Percentiles rank a stretch among this genome's conserved stretches.
phyloP scores from a whole-genome alignment of 2,888 invertebrate genomes.

The Petrolisthes manimaculis region DNA sequence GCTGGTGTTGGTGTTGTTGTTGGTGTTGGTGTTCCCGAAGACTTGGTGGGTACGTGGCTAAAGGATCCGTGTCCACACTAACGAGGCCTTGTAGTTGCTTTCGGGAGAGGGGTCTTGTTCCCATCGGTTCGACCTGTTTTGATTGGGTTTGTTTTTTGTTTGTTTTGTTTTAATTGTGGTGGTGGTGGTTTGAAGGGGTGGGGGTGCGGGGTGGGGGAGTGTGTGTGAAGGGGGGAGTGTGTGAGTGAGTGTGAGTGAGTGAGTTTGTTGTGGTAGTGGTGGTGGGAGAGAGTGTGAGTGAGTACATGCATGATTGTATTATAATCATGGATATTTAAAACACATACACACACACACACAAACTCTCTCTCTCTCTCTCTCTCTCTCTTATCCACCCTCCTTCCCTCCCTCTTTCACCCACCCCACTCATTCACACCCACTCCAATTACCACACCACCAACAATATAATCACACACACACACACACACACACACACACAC shows the following conservation, averaged over 20 bases:
- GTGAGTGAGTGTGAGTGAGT: not conserved
- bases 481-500: too few relatives aligned
- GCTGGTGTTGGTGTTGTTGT: not conserved
- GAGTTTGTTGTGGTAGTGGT: not conserved
- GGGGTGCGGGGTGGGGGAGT: not conserved
- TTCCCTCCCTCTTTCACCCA: not conserved
- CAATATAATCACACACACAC: too few relatives aligned
- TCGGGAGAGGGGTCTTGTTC: not conserved
- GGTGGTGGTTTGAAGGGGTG: not conserved
- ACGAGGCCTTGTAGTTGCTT: conserved; percentile 19
- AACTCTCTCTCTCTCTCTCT: not conserved
- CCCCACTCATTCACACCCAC: too few relatives aligned
- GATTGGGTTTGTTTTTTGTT: not conserved
- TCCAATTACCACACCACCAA: too few relatives aligned
- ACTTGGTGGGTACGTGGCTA: not conserved
- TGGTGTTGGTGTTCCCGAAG: not conserved
- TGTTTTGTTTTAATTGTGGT: not conserved
- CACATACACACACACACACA: not conserved
- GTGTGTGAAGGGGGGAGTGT: not conserved
- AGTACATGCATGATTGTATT: not conserved
- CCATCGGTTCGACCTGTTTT: not conserved
- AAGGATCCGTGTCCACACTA: not conserved
- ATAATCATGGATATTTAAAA: not conserved
- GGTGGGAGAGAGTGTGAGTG: not conserved
- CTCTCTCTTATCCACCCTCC: not conserved